These are phyloP conservation scores for Sarcophilus harrisii DNA, from an alignment of 2,797 vertebrate genomes.

Conservation along the genomic window DNA sequence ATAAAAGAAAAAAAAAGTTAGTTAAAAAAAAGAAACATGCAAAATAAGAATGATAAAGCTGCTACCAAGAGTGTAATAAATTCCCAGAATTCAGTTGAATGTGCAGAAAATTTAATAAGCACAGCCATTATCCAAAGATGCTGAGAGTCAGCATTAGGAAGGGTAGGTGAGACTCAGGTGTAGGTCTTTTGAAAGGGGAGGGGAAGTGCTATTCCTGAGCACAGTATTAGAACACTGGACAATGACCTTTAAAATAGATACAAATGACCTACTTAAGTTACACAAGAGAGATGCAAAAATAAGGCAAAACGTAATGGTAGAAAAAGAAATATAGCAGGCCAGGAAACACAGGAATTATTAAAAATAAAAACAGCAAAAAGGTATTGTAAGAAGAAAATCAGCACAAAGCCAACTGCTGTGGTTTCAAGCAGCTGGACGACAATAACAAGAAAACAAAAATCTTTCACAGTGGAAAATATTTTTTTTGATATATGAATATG, in stretches of 20 bases:
- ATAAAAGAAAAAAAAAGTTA: conserved; percentile 35
- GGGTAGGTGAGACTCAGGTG: conserved; percentile 23
- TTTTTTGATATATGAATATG: background rate
- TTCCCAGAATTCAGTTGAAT: conserved; percentile 71
- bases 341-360: conserved; percentile 26
- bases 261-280: conserved; percentile 49
- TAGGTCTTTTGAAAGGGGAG: background rate
- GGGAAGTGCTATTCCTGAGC: background rate
- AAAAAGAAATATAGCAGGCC: conserved; percentile 38
- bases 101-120: conserved; percentile 81
- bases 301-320: conserved; percentile 11
- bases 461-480: background rate
- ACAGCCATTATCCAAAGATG: conserved; percentile 71
- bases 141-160: conserved; percentile 60
- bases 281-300: background rate
- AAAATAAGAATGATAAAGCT: conserved; percentile 74
- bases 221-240: conserved; percentile 8
- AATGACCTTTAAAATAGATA: conserved; percentile 62
- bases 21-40: conserved; percentile 56
- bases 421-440: background rate
- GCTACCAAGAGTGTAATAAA: conserved; percentile 70
- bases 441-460: background rate
- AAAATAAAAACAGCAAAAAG: background rate
- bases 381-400: background rate
- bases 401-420: background rate